Evolutionary conservation across 2,888 invertebrate genomes (phyloP), one percentile per base, ranked within the genome.

Genomic region (Drosophila suboccidentalis): DNA sequence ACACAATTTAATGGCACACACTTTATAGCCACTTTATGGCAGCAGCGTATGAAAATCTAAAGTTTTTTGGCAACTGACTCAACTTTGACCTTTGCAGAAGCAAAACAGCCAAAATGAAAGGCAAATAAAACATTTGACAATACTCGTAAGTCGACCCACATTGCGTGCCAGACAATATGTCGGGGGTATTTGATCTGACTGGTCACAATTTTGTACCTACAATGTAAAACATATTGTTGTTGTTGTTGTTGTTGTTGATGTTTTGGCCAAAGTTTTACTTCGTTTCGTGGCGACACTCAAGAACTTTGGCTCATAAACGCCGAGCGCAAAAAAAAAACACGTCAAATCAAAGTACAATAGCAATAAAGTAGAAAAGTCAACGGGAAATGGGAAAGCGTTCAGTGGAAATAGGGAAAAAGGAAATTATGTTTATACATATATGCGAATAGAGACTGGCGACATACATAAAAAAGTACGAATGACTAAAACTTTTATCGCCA

Each of bases 81-180:
- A 76, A 81, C 87, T 87, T 74, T 87, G 77, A 83, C 82, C 87
- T 83, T 83, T 67, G 19, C 44, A 50, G 55, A 47, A 46, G 71
- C 39, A 62, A 58, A 66, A 46, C 61, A 32, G 5, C 54, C 1
- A 19, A 47, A 51, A 50, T 6, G 19, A 49, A 44, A 41, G 49
- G 15, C 36, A 29, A 57, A 59, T 41, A 67, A 65, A 82, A 67
- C 26, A 71, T 71, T 66, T 71, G 10, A 64, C 67, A 70, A 54
- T 53, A 55, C 43, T 54, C 36, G 39, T 17, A 49, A 44, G 50
- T 49, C 83, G 72, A 83, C 65, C 74, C 70, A 84, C 77, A 66
- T 78, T 78, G 76, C 65, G 75, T 80, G 84, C 50, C 73, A 61
- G 58, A 72, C 65, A 61, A 51, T 51, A 54, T 59, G 63, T 64